A percentile compares a stretch with the other conserved stretches of the same genome.
These are phyloP conservation scores for Gisinianus flammeolus DNA, from an alignment of 2,888 invertebrate species.

Conservation along the genomic window DNA sequence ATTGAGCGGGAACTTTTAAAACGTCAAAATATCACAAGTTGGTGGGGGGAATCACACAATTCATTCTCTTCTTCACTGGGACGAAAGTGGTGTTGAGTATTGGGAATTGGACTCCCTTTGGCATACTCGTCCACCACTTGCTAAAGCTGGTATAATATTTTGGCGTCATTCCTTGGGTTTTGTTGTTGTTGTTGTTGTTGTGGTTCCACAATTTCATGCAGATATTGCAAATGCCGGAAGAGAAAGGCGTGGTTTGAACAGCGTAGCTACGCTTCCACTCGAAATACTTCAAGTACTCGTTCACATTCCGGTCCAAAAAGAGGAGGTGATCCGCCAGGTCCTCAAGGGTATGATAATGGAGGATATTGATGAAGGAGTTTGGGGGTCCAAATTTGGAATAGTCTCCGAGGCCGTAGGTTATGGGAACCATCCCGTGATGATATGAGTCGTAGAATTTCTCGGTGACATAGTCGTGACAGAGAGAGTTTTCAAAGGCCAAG, in stretches of 20 bases:
- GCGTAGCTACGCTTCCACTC: slow-evolving; percentile 41
- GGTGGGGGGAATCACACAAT: no score
- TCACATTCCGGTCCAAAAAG: slow-evolving; percentile 40
- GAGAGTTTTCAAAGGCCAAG: slow-evolving; percentile 19
- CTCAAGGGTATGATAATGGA: slow-evolving; percentile 25
- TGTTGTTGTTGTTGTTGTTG: no score
- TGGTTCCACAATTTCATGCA: not conserved
- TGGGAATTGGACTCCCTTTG: no score
- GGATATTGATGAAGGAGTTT: slow-evolving; percentile 43
- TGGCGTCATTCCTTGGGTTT: no score
- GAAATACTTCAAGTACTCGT: slow-evolving; percentile 46
- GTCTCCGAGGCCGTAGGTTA: slow-evolving; percentile 41
- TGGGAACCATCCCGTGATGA: slow-evolving; percentile 39
- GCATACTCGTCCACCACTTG: no score
- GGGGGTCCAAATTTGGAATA: slow-evolving; percentile 39
- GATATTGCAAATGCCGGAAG: not conserved
- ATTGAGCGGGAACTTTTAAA: no score
- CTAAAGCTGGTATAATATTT: no score
- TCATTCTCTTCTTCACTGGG: no score
- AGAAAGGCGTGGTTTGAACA: not conserved
- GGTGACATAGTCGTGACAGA: slow-evolving; percentile 14
- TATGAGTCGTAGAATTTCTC: slow-evolving; percentile 21
- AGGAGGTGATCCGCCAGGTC: slow-evolving; percentile 42
- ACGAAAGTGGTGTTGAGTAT: no score
- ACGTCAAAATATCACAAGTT: no score